Percentiles rank a stretch among this genome's conserved stretches.
These are phyloP conservation scores for Petroica traversi DNA, from an alignment of 2,113 vertebrate species.

Conservation along the genomic window DNA sequence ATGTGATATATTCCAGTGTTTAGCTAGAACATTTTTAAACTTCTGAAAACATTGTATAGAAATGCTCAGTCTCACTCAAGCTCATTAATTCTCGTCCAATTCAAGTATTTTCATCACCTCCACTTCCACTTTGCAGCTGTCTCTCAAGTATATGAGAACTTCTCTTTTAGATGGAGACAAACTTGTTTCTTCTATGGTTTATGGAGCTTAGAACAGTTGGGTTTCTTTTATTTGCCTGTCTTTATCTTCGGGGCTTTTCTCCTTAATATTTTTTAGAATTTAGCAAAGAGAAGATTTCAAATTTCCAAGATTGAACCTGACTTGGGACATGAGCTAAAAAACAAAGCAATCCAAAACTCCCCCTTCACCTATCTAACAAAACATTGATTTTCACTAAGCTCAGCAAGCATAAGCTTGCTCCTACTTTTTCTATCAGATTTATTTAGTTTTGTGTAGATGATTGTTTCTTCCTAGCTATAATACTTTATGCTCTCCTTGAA, in stretches of 20 bases:
- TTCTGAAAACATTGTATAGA: not conserved
- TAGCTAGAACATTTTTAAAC: not conserved
- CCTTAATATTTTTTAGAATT: not conserved
- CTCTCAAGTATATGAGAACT: not conserved
- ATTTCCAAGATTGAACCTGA: not conserved
- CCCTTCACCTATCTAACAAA: not conserved
- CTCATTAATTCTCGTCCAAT: not conserved
- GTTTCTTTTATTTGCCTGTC: not conserved
- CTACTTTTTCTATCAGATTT: not conserved
- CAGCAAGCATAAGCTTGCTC: not conserved
- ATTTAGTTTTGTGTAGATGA: not conserved
- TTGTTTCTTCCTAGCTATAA: not conserved
- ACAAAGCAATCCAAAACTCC: accelerated
- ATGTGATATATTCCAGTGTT: not conserved
- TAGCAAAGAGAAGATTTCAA: not conserved
- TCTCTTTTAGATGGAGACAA: no score
- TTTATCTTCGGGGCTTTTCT: not conserved
- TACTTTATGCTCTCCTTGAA: not conserved
- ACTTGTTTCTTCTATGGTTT: not conserved
- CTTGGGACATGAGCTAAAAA: not conserved
- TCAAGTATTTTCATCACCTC: not conserved
- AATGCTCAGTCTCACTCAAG: not conserved
- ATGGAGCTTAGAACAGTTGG: not conserved
- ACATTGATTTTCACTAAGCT: not conserved
- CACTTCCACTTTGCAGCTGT: not conserved